Evolutionary conservation across 2,888 invertebrate genomes (phyloP).

Genomic region (Drosophila siamana): DNA sequence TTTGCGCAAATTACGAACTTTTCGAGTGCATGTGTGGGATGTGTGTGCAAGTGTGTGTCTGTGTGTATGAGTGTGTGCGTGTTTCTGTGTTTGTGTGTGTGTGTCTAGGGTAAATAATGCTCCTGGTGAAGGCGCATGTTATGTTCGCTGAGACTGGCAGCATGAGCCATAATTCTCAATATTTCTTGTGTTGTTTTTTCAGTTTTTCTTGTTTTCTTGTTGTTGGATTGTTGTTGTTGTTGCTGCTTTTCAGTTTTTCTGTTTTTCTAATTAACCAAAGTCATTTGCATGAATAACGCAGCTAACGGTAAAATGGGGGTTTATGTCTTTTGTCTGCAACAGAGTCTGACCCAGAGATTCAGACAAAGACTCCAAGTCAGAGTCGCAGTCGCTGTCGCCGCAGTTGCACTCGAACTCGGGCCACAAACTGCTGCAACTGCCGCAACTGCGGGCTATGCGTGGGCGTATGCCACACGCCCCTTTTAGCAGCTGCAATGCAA

Average conservation of each 20-base stretch:
- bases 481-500: slow-evolving; percentile 74
- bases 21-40: neutral
- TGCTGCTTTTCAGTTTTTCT: slow-evolving; percentile 25
- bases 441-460: slow-evolving; percentile 48
- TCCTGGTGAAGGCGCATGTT: slow-evolving; percentile 36
- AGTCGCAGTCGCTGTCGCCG: slow-evolving; percentile 2
- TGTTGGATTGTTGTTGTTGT: slow-evolving; percentile 12
- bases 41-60: neutral
- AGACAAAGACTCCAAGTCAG: slow-evolving; percentile 25
- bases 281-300: slow-evolving; percentile 80
- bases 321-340: slow-evolving; percentile 71
- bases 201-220: slow-evolving; percentile 39
- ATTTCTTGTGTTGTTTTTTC: slow-evolving; percentile 23
- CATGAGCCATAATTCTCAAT: slow-evolving; percentile 39
- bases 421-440: no score
- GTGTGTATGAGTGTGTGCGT: neutral
- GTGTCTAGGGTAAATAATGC: slow-evolving; percentile 16
- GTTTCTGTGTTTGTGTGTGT: neutral
- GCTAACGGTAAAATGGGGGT: slow-evolving; percentile 76
- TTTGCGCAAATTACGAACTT: slow-evolving; percentile 35
- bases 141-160: slow-evolving; percentile 14
- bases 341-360: slow-evolving; percentile 35
- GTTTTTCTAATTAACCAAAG: slow-evolving; percentile 73
- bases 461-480: slow-evolving; percentile 64
- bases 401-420: neutral